Base-by-base conservation (phyloP, 1,140 invertebrate genomes). In the Drosophila sechellia region DNA sequence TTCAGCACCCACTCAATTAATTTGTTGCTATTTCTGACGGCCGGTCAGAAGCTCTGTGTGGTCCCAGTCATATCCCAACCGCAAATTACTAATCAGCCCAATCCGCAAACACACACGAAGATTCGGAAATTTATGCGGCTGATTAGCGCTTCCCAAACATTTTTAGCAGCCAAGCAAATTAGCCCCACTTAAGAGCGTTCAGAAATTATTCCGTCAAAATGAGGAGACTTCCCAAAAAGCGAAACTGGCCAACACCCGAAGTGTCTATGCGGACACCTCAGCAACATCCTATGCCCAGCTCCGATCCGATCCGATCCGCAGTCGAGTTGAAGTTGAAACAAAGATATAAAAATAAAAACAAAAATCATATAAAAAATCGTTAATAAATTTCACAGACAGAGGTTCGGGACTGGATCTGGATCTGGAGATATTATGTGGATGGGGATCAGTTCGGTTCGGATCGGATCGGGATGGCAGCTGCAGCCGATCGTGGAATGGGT, bases 211-310 rank as follows among this genome's bases (percentile, higher is more conserved):
- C 84, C 86, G 83, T 81, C 76, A 89, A 77, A 58, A 64, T 59
- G 58, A 57, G 40, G 58, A 60, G 35, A 49, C 79, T 69, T 54
- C 66, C 40, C 59, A 49, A 76, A 86, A 79, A 81, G 74, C 78
- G 71, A 86, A 86, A 65, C 57, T 64, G 77, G 66, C 69, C 79
- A 89, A 89, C 86, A 90, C 86, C 86, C 86, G 61, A 90, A 90
- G 86, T 90, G 86, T 90, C 86, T 90, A 90, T 87, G 84, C 76
- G 76, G 68, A 87, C 84, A 87, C 83, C 79, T 83, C 49, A 59
- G 59, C 75, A 61, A 87, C 68, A 57, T 70, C 66, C 66, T 70
- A 70, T 90, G 64, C 59, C 39, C 50, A 57, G 58, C 45, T 54
- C 59, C 43, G 22, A 48, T 17, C 27, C 46, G 5, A 25, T 25